These are phyloP conservation scores for Coelinius sp. DNA, from an alignment of 2,888 invertebrate species.

Conservation along the genomic window DNA sequence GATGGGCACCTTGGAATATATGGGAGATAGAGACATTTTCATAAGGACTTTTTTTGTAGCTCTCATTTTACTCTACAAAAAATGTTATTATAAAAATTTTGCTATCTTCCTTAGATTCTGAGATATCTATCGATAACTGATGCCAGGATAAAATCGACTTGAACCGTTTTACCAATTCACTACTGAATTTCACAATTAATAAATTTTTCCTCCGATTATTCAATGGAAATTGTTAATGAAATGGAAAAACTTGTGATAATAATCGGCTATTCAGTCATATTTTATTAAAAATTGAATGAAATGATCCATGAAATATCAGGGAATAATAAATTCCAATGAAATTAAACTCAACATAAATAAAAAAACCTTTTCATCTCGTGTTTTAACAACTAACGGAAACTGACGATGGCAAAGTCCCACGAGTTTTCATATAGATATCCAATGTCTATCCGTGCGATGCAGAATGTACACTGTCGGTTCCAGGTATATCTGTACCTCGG, in stretches of 20 bases:
- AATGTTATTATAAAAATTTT: too few species aligned
- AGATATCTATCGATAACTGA: too few species aligned
- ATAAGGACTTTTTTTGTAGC: too few species aligned
- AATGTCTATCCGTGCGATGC: slow-evolving; percentile 16
- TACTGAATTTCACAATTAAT: too few species aligned
- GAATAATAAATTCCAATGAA: slow-evolving; percentile 3
- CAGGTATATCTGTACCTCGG: slow-evolving; percentile 26
- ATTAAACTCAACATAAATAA: slow-evolving; percentile 5
- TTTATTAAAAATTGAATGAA: background rate
- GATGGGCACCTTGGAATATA: too few species aligned
- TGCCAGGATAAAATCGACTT: too few species aligned
- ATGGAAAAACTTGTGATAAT: background rate
- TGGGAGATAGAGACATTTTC: too few species aligned
- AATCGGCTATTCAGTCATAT: background rate
- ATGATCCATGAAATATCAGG: background rate
- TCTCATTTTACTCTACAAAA: too few species aligned
- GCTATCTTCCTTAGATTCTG: too few species aligned
- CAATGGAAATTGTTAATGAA: too few species aligned
- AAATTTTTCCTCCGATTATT: too few species aligned
- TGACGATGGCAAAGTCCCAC: slow-evolving; percentile 9
- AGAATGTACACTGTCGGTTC: slow-evolving; percentile 14
- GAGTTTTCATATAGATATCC: slow-evolving; percentile 15
- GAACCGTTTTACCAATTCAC: too few species aligned
- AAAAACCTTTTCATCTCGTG: slow-evolving; percentile 19
- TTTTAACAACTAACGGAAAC: slow-evolving; percentile 19